These are phyloP conservation scores for Olivierus martensii DNA, from an alignment of 1,140 invertebrate genomes.

Conservation along the genomic window DNA sequence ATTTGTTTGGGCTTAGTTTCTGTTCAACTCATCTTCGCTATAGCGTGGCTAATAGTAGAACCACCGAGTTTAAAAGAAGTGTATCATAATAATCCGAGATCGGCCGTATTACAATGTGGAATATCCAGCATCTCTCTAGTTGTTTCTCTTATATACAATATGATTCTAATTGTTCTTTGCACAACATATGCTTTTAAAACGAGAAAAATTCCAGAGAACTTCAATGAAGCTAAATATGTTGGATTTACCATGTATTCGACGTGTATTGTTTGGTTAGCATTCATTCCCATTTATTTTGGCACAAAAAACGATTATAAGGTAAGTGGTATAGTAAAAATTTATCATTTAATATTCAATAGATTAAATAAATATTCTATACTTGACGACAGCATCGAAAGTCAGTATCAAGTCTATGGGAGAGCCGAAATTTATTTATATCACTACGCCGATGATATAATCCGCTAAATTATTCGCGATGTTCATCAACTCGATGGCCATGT, in stretches of 20 bases:
- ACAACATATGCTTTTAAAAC: slow-evolving; percentile 60
- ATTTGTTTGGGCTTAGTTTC: slow-evolving; percentile 44
- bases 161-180: slow-evolving; percentile 53
- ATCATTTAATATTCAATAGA: too few species aligned
- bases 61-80: slow-evolving; percentile 43
- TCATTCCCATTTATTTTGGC: slow-evolving; percentile 54
- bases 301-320: slow-evolving; percentile 49
- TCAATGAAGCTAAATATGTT: slow-evolving; percentile 54
- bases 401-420: too few species aligned
- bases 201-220: slow-evolving; percentile 55
- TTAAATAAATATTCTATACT: too few species aligned
- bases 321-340: too few species aligned
- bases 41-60: slow-evolving; percentile 50
- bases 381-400: too few species aligned
- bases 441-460: too few species aligned
- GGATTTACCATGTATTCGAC: slow-evolving; percentile 63
- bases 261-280: slow-evolving; percentile 58
- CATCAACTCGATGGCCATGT: too few species aligned
- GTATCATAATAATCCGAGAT: slow-evolving; percentile 35
- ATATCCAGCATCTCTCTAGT: slow-evolving; percentile 53
- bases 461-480: too few species aligned
- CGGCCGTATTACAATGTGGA: slow-evolving; percentile 48
- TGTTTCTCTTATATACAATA: slow-evolving; percentile 57
- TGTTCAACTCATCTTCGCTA: slow-evolving; percentile 43
- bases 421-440: too few species aligned